Evolutionary conservation across 2,797 vertebrate species (phyloP).

Genomic region (Malurus splendens): DNA sequence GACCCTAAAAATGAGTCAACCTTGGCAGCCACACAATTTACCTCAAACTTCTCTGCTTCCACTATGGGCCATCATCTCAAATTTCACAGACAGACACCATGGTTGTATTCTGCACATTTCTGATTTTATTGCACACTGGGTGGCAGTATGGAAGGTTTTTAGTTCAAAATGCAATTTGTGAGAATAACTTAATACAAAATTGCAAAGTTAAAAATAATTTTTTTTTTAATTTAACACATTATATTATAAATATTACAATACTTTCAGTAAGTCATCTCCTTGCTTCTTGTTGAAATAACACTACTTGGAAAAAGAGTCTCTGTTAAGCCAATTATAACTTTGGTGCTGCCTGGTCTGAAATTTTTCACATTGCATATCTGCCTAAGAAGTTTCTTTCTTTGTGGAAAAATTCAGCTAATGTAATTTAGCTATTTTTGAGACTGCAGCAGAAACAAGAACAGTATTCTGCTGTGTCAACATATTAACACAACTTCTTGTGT

Average conservation of each 20-base stretch:
- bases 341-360: background rate
- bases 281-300: background rate
- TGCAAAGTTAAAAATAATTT: background rate
- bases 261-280: background rate
- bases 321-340: background rate
- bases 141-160: background rate
- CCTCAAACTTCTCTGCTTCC: background rate
- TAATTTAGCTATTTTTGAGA: background rate
- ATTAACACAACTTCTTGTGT: background rate
- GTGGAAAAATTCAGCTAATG: background rate
- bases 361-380: background rate
- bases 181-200: background rate
- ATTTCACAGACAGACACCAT: background rate
- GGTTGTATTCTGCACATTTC: background rate
- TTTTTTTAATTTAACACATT: background rate
- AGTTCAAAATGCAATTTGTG: background rate
- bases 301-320: background rate
- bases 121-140: background rate
- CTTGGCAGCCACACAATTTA: background rate
- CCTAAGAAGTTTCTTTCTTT: background rate
- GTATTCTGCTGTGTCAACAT: background rate
- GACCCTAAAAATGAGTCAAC: background rate
- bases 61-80: background rate
- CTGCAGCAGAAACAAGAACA: background rate
- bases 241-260: background rate